These are phyloP conservation scores for Achroia grisella DNA, from an alignment of 1,140 invertebrate species.

Conservation along the genomic window DNA sequence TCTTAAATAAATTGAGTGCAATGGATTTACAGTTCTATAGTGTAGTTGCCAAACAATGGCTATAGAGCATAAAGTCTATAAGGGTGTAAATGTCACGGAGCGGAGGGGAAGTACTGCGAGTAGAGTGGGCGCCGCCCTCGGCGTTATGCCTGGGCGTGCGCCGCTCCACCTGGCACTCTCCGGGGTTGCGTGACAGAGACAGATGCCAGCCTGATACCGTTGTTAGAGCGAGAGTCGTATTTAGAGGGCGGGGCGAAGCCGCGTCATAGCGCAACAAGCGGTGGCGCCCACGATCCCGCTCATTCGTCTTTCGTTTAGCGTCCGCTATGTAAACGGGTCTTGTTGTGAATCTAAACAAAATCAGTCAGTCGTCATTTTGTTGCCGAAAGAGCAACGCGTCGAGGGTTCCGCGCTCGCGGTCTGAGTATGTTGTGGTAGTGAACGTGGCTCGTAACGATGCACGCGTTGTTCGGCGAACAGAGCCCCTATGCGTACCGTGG, in stretches of 20 bases:
- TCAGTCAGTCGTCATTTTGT: slow-evolving; percentile 70
- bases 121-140: slow-evolving; percentile 31
- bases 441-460: slow-evolving; percentile 77
- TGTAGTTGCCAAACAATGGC: slow-evolving; percentile 5
- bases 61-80: neutral
- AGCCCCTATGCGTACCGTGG: slow-evolving; percentile 79
- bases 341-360: slow-evolving; percentile 73
- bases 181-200: slow-evolving; percentile 17
- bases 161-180: slow-evolving; percentile 9
- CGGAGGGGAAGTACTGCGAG: slow-evolving; percentile 19
- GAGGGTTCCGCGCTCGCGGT: slow-evolving; percentile 42
- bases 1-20: slow-evolving; percentile 8
- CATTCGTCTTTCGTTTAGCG: slow-evolving; percentile 67
- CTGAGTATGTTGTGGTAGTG: slow-evolving; percentile 55
- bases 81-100: slow-evolving; percentile 24
- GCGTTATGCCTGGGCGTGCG: slow-evolving; percentile 26
- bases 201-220: neutral
- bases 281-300: slow-evolving; percentile 47
- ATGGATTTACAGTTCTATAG: slow-evolving; percentile 4
- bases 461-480: slow-evolving; percentile 91
- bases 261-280: slow-evolving; percentile 13
- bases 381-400: slow-evolving; percentile 53
- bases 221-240: slow-evolving; percentile 22
- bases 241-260: slow-evolving; percentile 32
- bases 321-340: slow-evolving; percentile 69